A percentile compares a stretch with the other conserved stretches of the same genome.
Conservation (phyloP, 2,888 invertebrate genomes). For the Selenia dentaria region DNA sequence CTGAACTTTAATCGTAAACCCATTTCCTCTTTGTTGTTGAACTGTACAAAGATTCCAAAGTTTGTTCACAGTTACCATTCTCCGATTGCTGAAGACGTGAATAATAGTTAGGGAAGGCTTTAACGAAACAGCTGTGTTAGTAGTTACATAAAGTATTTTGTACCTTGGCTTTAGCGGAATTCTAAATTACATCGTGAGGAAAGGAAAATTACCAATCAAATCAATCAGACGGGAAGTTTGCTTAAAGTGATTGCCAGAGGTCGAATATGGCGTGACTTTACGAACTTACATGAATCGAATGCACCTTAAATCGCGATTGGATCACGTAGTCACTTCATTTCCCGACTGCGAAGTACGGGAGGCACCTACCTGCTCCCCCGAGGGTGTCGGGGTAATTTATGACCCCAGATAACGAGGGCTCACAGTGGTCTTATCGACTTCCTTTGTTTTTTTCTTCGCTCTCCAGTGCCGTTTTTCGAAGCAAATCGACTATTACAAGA, state of each 20-base stretch:
- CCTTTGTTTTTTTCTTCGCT: conserved; percentile 65
- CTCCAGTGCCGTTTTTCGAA: conserved; percentile 72
- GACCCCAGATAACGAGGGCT: conserved; percentile 81
- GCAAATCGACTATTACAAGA: conserved; percentile 73
- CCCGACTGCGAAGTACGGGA: conserved; percentile 57
- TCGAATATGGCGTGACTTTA: conserved; percentile 51
- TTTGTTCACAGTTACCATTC: conserved; percentile 18
- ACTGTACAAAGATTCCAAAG: conserved; percentile 38
- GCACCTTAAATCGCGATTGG: conserved; percentile 82
- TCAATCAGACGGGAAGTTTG: conserved; percentile 24
- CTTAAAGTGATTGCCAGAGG: conserved; percentile 28
- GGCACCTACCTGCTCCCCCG: conserved; percentile 71
- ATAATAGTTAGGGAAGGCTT: conserved; percentile 16
- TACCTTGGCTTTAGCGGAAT: conserved; percentile 13
- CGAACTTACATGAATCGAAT: conserved; percentile 66
- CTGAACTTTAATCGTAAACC: conserved; percentile 62
- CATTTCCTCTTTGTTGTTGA: conserved; percentile 42
- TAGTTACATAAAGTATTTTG: conserved; percentile 14
- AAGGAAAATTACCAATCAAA: conserved; percentile 27
- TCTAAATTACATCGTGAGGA: conserved; percentile 28
- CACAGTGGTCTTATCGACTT: conserved; percentile 79
- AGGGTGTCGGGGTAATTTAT: conserved; percentile 81
- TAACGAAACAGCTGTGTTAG: conserved; percentile 13
- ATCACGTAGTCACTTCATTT: conserved; percentile 83
- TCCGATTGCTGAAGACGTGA: conserved; percentile 15